Evolutionary conservation across 2,113 vertebrate genomes (phyloP).

Genomic region (Mormyrus lacerda): DNA sequence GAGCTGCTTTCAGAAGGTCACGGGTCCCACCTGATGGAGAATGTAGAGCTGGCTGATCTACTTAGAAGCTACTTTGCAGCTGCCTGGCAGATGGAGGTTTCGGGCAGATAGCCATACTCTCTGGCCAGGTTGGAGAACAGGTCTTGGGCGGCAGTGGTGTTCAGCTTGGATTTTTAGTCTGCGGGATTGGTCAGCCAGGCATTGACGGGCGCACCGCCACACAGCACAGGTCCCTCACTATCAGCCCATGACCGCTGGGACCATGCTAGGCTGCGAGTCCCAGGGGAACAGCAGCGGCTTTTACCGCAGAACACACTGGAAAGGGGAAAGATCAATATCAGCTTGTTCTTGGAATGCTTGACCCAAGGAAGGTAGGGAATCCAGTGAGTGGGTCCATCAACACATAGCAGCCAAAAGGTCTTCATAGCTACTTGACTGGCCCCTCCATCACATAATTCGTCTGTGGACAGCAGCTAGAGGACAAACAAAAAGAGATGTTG

Average conservation of each 20-base stretch:
- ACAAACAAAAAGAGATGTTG: neutral
- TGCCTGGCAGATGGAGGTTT: neutral
- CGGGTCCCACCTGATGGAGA: neutral
- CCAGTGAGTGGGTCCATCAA: neutral
- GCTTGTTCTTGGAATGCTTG: neutral
- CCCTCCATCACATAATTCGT: neutral
- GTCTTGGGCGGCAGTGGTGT: neutral
- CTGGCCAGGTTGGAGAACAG: neutral
- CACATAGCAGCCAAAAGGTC: neutral
- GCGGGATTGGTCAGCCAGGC: neutral
- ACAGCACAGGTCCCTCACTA: neutral
- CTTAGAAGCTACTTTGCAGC: neutral
- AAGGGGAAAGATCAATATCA: neutral
- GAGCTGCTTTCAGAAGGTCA: neutral
- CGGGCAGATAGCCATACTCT: neutral
- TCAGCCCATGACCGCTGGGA: neutral
- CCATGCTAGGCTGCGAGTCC: neutral
- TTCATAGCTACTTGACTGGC: neutral
- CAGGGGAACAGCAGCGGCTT: neutral
- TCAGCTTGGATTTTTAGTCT: neutral
- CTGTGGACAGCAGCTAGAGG: neutral
- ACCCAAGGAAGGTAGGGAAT: neutral
- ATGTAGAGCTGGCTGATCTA: neutral
- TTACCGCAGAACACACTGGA: neutral
- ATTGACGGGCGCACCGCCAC: neutral